Percentiles rank a stretch among this genome's conserved stretches.
phyloP scores from a whole-genome alignment of 2,888 invertebrate genomes.

The Eledone cirrhosa region DNA sequence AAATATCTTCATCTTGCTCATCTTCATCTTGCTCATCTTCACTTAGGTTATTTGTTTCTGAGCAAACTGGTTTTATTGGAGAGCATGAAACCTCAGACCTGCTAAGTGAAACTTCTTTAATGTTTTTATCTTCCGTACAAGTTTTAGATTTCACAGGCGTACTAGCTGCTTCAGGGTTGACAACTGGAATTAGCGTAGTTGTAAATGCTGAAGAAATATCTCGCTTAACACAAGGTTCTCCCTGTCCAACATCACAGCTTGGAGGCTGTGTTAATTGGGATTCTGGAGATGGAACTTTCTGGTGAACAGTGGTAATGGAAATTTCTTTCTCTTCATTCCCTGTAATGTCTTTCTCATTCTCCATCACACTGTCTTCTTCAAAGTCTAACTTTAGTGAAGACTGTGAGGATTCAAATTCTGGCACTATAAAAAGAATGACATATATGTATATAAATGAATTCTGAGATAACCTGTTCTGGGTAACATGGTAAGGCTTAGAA shows the following conservation, averaged over 20 bases:
- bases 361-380: background rate
- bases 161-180: slow-evolving; percentile 10
- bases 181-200: background rate
- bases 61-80: slow-evolving; percentile 17
- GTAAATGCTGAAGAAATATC: background rate
- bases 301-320: too few species aligned
- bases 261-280: too few species aligned
- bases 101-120: background rate
- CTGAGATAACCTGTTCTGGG: too few species aligned
- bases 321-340: too few species aligned
- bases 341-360: too few species aligned
- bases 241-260: too few species aligned
- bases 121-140: background rate
- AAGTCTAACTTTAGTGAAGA: slow-evolving; percentile 3
- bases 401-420: background rate
- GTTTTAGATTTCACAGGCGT: background rate
- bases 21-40: background rate
- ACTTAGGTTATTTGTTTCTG: background rate
- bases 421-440: background rate
- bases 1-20: background rate
- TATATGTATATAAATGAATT: too few species aligned
- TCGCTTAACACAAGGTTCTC: too few species aligned
- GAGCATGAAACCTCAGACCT: background rate
- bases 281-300: too few species aligned
- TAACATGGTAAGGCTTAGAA: too few species aligned